phyloP scores from a whole-genome alignment of 2,888 invertebrate species.

The Caenorhabditis uteleia region DNA sequence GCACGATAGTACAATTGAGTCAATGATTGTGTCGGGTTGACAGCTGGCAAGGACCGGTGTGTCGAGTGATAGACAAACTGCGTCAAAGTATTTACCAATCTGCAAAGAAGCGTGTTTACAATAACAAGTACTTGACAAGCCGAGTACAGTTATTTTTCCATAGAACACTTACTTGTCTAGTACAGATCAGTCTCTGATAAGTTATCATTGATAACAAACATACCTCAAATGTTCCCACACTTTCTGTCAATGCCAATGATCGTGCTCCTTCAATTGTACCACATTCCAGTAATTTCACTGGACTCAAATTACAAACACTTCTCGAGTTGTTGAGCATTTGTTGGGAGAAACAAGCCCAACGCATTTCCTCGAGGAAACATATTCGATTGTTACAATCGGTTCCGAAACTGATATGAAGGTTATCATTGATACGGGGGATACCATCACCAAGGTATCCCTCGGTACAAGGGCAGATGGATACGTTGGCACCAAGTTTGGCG shows the following conservation, averaged over 20 bases:
- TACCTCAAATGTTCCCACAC: slow-evolving; percentile 49
- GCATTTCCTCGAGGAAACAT: slow-evolving; percentile 65
- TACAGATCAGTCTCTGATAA: no score
- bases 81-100: slow-evolving; percentile 59
- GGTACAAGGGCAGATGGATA: slow-evolving; percentile 65
- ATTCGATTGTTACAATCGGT: slow-evolving; percentile 68
- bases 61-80: slow-evolving; percentile 50
- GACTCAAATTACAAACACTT: slow-evolving; percentile 54
- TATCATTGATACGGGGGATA: slow-evolving; percentile 52
- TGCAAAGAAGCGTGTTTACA: slow-evolving; percentile 13
- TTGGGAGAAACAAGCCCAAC: slow-evolving; percentile 67
- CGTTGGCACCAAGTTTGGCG: slow-evolving; percentile 49
- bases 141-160: no score
- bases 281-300: slow-evolving; percentile 51
- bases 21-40: slow-evolving; percentile 45
- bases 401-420: slow-evolving; percentile 58
- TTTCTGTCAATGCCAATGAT: slow-evolving; percentile 47
- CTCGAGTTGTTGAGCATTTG: slow-evolving; percentile 65
- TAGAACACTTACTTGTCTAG: no score
- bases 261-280: slow-evolving; percentile 63
- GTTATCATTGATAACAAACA: no score
- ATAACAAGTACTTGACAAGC: no score
- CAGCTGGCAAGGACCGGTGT: slow-evolving; percentile 34
- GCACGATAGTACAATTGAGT: slow-evolving; percentile 60
- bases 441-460: slow-evolving; percentile 69